These are phyloP conservation scores for Lagorchestes hirsutus DNA, from an alignment of 2,797 vertebrate species.

Conservation along the genomic window DNA sequence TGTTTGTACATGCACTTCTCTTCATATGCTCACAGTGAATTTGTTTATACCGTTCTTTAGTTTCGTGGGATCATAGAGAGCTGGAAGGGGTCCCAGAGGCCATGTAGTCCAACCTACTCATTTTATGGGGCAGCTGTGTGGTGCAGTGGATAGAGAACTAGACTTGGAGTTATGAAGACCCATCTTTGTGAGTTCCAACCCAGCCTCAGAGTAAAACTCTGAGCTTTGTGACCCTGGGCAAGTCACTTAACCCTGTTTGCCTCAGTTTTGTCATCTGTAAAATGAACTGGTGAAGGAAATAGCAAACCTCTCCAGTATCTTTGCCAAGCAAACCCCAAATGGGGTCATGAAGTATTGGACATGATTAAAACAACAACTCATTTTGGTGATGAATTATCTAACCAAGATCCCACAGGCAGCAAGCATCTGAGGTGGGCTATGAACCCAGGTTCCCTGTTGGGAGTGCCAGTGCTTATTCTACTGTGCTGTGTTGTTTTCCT, in stretches of 20 bases:
- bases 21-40: neutral
- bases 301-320: neutral
- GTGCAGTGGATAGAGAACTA: neutral
- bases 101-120: neutral
- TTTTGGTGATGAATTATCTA: neutral
- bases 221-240: neutral
- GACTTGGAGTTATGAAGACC: neutral
- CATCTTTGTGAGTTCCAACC: no score
- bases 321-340: neutral
- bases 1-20: neutral
- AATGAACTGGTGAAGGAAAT: no score
- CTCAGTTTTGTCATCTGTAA: neutral
- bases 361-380: neutral
- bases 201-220: no score
- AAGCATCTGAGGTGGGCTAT: neutral
- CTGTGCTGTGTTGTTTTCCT: neutral
- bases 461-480: neutral
- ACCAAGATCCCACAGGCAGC: neutral
- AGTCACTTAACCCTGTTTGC: neutral
- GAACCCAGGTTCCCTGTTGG: neutral
- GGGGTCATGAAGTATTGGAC: neutral
- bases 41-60: neutral
- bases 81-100: neutral
- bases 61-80: neutral
- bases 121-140: neutral